These are phyloP conservation scores for Cremastobaeus sp. DNA, from an alignment of 2,888 invertebrate genomes.

Conservation along the genomic window DNA sequence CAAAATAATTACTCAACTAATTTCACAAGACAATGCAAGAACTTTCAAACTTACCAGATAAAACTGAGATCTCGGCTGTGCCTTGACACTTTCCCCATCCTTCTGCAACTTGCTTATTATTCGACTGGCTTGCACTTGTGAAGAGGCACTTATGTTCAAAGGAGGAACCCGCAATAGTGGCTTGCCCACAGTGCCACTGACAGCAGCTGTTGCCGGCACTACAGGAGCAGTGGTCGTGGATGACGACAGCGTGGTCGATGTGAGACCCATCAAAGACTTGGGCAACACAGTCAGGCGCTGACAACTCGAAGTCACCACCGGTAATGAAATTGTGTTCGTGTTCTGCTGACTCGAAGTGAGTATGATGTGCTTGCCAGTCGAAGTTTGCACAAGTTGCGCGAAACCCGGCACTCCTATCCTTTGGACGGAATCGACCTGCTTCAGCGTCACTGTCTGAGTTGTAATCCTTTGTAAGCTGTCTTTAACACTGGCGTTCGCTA, in stretches of 20 bases:
- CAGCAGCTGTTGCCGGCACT: constrained; percentile 66
- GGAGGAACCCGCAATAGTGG: constrained; percentile 78
- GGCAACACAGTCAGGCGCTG: constrained; percentile 82
- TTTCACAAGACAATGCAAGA: too few relatives aligned
- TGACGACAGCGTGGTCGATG: constrained; percentile 64
- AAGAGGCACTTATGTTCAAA: constrained; percentile 72
- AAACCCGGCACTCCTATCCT: constrained; percentile 77
- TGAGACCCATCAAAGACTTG: constrained; percentile 79
- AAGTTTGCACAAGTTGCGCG: constrained; percentile 86
- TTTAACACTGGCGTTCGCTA: constrained; percentile 71
- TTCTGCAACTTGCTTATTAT: constrained; percentile 44
- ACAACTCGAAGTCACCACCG: constrained; percentile 80
- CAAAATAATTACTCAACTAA: too few relatives aligned
- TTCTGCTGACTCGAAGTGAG: constrained; percentile 80
- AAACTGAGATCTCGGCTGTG: constrained; percentile 75
- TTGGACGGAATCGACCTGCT: constrained; percentile 76
- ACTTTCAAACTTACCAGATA: constrained; percentile 71
- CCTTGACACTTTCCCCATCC: constrained; percentile 62
- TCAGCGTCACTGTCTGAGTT: constrained; percentile 75
- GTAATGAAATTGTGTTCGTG: constrained; percentile 74
- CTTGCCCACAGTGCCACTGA: constrained; percentile 69
- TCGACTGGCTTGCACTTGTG: constrained; percentile 63
- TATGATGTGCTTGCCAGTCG: constrained; percentile 84
- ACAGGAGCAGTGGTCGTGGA: constrained; percentile 1
- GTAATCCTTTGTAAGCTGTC: constrained; percentile 73